phyloP scores from a whole-genome alignment of 2,888 invertebrate species.

The Danaus chrysippus region DNA sequence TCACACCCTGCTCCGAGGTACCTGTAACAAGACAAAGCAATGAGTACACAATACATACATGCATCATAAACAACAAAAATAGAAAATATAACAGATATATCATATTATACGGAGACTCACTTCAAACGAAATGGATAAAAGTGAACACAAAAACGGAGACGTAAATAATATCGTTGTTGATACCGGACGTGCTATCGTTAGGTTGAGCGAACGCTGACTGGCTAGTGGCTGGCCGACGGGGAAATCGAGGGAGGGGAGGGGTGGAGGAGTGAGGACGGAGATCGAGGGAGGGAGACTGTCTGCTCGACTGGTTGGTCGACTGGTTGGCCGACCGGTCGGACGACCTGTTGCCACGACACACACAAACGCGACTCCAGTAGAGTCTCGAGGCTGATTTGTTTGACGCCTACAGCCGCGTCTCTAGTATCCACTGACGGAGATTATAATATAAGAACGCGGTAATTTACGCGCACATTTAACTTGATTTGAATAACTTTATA shows the following conservation, averaged over 20 bases:
- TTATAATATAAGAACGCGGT: constrained; percentile 21
- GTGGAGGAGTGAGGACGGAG: constrained; percentile 65
- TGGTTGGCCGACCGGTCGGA: constrained; percentile 68
- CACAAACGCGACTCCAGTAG: constrained; percentile 50
- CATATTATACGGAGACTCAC: constrained; percentile 48
- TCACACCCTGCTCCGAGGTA: constrained; percentile 76
- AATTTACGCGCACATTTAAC: constrained; percentile 1
- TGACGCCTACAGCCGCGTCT: constrained; percentile 46
- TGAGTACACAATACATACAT: constrained; percentile 26
- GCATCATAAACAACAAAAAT: constrained; percentile 35
- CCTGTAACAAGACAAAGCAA: constrained; percentile 77
- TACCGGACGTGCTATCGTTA: constrained; percentile 42
- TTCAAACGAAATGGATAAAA: constrained; percentile 51
- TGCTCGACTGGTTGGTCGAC: constrained; percentile 25
- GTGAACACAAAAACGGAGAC: constrained; percentile 65
- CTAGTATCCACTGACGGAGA: constrained; percentile 15
- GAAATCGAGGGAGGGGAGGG: constrained; percentile 43
- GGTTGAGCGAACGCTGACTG: constrained; percentile 64
- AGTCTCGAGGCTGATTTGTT: constrained; percentile 63
- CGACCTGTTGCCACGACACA: constrained; percentile 74
- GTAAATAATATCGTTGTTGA: constrained; percentile 54
- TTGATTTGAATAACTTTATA: not conserved
- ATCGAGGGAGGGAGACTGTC: constrained; percentile 72
- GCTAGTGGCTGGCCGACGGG: constrained; percentile 61
- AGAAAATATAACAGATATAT: constrained; percentile 7